Evolutionary conservation across 2,113 vertebrate genomes (phyloP).

Genomic region (Pseudolaguvia tuberculata): DNA sequence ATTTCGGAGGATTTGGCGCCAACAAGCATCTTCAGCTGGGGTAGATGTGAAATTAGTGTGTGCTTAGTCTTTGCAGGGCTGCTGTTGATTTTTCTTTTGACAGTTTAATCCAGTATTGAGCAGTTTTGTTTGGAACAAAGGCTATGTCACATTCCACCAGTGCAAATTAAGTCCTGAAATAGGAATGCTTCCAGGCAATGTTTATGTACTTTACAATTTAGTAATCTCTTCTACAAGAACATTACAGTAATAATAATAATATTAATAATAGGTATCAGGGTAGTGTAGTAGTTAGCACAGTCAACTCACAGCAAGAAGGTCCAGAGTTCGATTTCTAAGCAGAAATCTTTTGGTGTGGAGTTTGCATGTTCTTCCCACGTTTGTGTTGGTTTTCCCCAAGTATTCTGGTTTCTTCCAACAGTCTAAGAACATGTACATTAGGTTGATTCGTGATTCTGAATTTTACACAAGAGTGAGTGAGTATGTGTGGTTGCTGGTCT

Average conservation of each 20-base stretch:
- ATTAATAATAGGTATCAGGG: too few species aligned
- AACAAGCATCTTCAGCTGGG: slow-evolving; percentile 50
- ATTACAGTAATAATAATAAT: not conserved
- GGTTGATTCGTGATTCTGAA: too few species aligned
- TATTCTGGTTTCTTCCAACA: too few species aligned
- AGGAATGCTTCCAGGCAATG: slow-evolving; percentile 1
- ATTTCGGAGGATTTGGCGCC: slow-evolving; percentile 54
- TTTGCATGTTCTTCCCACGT: too few species aligned
- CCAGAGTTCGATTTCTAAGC: too few species aligned
- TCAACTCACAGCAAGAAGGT: too few species aligned
- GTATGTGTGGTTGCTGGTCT: too few species aligned
- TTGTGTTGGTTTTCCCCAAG: too few species aligned
- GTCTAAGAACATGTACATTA: too few species aligned
- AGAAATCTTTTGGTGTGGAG: too few species aligned
- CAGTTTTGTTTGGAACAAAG: slow-evolving; percentile 48
- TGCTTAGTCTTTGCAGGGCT: slow-evolving; percentile 46
- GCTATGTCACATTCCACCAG: slow-evolving; percentile 46
- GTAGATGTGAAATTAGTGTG: slow-evolving; percentile 46
- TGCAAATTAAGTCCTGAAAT: slow-evolving; percentile 44
- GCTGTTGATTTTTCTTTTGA: slow-evolving; percentile 44
- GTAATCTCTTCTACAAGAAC: slow-evolving; percentile 18
- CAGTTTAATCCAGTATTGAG: slow-evolving; percentile 52
- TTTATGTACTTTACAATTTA: slow-evolving; percentile 14
- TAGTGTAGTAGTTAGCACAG: too few species aligned
- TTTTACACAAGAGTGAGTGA: too few species aligned